A percentile compares a stretch with the other conserved stretches of the same genome.
Conservation (phyloP, 2,113 vertebrate species). For the Apaloderma vittatum region DNA sequence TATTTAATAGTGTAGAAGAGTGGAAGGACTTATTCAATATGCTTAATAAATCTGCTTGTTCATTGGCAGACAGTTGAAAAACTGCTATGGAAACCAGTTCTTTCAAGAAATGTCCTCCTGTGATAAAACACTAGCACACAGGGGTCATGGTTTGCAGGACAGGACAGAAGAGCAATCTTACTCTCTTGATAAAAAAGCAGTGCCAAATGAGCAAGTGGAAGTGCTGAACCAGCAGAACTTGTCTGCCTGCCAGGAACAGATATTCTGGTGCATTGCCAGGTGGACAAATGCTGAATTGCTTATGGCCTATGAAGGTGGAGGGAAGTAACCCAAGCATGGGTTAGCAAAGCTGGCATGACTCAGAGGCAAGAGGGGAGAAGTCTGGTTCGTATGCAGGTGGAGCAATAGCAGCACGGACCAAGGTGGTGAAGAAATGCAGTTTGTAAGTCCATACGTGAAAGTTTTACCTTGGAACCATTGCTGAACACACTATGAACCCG, state of each 20-base stretch:
- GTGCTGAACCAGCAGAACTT: background rate
- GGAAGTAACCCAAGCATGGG: background rate
- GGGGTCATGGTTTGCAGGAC: background rate
- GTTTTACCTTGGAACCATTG: background rate
- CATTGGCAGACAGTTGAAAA: background rate
- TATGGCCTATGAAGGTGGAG: background rate
- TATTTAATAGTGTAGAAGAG: background rate
- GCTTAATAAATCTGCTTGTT: background rate
- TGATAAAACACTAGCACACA: background rate
- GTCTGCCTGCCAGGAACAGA: constrained; percentile 2
- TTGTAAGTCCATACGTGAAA: background rate
- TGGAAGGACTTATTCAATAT: background rate
- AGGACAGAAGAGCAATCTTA: background rate
- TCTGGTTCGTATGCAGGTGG: background rate
- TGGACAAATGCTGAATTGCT: constrained; percentile 30
- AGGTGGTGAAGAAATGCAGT: background rate
- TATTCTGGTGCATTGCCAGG: constrained; percentile 18
- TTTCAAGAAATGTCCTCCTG: background rate
- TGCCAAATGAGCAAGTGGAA: constrained; percentile 34
- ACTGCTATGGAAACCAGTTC: background rate
- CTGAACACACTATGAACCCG: background rate
- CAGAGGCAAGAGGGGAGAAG: background rate
- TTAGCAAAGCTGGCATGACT: background rate
- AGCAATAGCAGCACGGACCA: background rate
- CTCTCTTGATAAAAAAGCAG: background rate